Evolutionary conservation across 2,113 vertebrate genomes (phyloP).

Genomic region (Lasiurus borealis): DNA sequence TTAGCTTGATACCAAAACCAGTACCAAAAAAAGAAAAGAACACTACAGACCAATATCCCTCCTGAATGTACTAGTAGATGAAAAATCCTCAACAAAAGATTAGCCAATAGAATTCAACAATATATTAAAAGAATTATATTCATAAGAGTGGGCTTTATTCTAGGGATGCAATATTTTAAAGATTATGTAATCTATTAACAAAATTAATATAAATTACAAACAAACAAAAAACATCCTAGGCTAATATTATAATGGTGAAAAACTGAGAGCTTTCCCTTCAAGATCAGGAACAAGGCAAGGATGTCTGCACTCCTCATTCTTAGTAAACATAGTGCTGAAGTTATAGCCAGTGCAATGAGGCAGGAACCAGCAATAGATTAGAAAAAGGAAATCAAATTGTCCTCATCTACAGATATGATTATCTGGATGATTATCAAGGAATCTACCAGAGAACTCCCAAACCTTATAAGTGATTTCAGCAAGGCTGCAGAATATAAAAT

Average conservation of each 20-base stretch:
- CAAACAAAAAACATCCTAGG: background rate
- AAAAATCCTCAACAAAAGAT: constrained; percentile 40
- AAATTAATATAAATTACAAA: background rate
- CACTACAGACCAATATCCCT: background rate
- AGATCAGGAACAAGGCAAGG: background rate
- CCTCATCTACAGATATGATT: background rate
- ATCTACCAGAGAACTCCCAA: background rate
- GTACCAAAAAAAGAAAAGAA: background rate
- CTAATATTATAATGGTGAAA: background rate
- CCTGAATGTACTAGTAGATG: background rate
- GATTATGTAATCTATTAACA: background rate
- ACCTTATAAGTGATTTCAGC: background rate
- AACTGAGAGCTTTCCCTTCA: background rate
- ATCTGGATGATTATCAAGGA: background rate
- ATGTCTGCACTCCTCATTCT: background rate
- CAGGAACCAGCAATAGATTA: background rate
- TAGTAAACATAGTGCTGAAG: background rate
- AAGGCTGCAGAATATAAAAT: background rate
- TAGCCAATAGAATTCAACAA: background rate
- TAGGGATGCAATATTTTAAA: background rate
- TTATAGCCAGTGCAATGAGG: background rate
- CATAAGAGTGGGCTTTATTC: background rate
- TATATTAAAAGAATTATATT: background rate
- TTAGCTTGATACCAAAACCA: background rate
- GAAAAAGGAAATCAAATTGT: background rate